A percentile compares a stretch with the other conserved stretches of the same genome.
Conservation (phyloP, 2,888 invertebrate species). For the Lottia gigantea region DNA sequence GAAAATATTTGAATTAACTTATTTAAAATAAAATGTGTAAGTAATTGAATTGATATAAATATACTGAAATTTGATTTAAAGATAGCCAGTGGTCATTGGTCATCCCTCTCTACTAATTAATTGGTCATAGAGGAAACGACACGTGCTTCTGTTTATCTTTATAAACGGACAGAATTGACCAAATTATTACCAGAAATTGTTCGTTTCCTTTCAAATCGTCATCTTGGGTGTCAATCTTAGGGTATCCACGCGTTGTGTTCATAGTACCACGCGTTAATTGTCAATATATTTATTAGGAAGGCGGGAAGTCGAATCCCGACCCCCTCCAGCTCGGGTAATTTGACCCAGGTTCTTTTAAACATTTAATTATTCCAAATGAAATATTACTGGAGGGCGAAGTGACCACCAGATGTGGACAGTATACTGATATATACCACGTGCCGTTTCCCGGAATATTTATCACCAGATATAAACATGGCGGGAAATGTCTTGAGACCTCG, state of each 20-base stretch:
- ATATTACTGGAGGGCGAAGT: background rate
- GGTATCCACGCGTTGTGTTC: background rate
- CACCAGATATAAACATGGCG: constrained; percentile 1
- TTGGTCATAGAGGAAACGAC: background rate
- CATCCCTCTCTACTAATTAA: background rate
- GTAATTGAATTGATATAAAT: no score
- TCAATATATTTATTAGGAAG: background rate
- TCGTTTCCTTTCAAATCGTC: background rate
- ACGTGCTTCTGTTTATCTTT: constrained; percentile 1
- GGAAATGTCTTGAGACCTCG: background rate
- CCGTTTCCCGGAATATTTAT: background rate
- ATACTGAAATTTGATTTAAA: no score
- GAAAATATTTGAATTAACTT: no score
- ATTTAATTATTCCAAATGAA: constrained; percentile 7
- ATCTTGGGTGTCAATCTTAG: background rate
- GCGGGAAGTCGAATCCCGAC: background rate
- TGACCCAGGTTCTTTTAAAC: background rate
- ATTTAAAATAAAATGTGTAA: no score
- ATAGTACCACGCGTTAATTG: background rate
- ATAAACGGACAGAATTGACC: background rate
- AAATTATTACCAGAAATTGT: constrained; percentile 1
- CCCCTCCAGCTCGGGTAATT: background rate
- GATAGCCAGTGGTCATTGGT: no score
- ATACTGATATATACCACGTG: background rate
- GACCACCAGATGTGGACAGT: background rate